Evolutionary conservation across 2,113 vertebrate genomes (phyloP), one percentile per base, ranked within the genome.

Genomic region (Silurus meridionalis): DNA sequence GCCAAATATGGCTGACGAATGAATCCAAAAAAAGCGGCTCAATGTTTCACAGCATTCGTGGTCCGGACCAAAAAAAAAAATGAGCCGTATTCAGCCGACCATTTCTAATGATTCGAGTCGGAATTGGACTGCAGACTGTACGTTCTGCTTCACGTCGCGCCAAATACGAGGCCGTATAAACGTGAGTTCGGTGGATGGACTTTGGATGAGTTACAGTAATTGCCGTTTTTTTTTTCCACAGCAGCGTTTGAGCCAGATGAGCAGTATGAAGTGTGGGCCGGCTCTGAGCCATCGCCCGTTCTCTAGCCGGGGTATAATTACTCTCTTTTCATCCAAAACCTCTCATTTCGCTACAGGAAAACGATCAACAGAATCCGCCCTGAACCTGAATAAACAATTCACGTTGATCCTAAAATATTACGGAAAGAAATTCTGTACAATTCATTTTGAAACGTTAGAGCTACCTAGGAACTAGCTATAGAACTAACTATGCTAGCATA

Each of bases 291-390:
- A 66, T 67, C 61, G 64, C 57, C 64, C 57, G 4, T 71, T 82
- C 52, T 53, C 50, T 21, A 11, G 21, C 50, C 50, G 9, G 15
- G 8, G 69, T 50, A 74, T 67, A 71, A 86, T 80, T 81, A 82
- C 50, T 52, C 79, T 28, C 64, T 67, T 37, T 83, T 83, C 52
- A 83, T 82, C 48, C 55, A 74, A 37, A n/a, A 55, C 57, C 15
- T 86, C 72, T 80, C 23, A 72, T 69, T 17, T 13, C 0, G 13
- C 60, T 85, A 17, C 61, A 25, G 52, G 28, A 46, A 53, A 50
- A 79, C 71, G 63, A 82, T 72, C 23, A 61, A 52, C 66, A 37
- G 53, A 60, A 86, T 71, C 46, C 28, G 19, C 66, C 53, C 23
- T 63, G 48, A 37, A 37, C 37, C 37, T 37, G 37, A 37, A 37